phyloP scores from a whole-genome alignment of 2,888 invertebrate species.

The Acleris sparsana region DNA sequence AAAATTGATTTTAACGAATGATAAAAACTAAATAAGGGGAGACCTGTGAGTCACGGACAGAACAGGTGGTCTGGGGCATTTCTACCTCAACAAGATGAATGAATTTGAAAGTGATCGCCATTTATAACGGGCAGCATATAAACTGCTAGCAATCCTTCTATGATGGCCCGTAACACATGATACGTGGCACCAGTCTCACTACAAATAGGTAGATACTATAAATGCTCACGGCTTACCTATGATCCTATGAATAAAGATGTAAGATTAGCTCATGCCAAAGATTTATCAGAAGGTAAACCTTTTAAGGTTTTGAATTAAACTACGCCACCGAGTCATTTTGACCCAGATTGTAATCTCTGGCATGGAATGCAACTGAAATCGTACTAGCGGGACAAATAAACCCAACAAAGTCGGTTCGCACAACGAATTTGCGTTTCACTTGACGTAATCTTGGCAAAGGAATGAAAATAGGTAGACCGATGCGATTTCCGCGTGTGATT shows the following conservation, averaged over 20 bases:
- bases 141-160: not conserved
- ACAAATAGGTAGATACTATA: slow-evolving; percentile 1
- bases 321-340: slow-evolving; percentile 27
- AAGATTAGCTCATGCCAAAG: slow-evolving; percentile 9
- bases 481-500: slow-evolving; percentile 20
- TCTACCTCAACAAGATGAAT: slow-evolving; percentile 23
- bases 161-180: not conserved
- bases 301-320: slow-evolving; percentile 30
- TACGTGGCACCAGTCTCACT: not conserved
- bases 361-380: slow-evolving; percentile 31
- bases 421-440: slow-evolving; percentile 28
- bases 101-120: slow-evolving; percentile 1
- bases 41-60: slow-evolving; percentile 29
- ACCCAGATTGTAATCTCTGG: slow-evolving; percentile 37
- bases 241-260: slow-evolving; percentile 13
- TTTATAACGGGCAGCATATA: not conserved
- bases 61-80: slow-evolving; percentile 28
- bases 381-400: slow-evolving; percentile 33
- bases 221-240: not conserved
- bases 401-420: slow-evolving; percentile 23
- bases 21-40: slow-evolving; percentile 27
- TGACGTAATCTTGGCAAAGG: slow-evolving; percentile 32
- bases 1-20: not conserved
- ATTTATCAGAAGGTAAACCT: slow-evolving; percentile 12
- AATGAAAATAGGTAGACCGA: slow-evolving; percentile 20